Percentiles rank a stretch among this genome's conserved stretches.
phyloP scores from a whole-genome alignment of 2,113 vertebrate genomes.

The Macroglossus sobrinus region DNA sequence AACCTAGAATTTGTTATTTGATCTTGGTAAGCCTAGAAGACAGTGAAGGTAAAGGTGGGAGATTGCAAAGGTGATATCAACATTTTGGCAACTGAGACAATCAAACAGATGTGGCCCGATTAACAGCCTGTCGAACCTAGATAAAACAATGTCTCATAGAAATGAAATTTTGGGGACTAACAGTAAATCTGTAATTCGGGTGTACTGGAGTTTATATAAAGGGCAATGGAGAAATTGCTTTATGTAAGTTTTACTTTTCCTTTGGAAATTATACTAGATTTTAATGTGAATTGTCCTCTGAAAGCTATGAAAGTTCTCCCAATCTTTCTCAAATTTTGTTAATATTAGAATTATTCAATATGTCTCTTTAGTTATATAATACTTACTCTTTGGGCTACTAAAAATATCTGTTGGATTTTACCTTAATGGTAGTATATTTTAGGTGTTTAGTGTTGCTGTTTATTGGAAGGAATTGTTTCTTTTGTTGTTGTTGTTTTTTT shows the following conservation, averaged over 20 bases:
- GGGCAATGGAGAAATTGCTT: background rate
- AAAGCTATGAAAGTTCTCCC: background rate
- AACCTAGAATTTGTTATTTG: background rate
- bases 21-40: background rate
- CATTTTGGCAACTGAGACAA: slow-evolving; percentile 24
- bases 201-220: background rate
- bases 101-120: slow-evolving; percentile 27
- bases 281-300: background rate
- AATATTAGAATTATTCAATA: slow-evolving; percentile 3
- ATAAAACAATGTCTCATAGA: slow-evolving; percentile 52
- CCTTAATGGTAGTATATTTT: background rate
- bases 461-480: background rate
- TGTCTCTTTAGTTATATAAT: background rate
- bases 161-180: slow-evolving; percentile 24
- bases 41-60: background rate
- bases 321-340: background rate
- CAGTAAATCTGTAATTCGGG: slow-evolving; percentile 22
- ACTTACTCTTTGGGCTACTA: background rate
- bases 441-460: background rate
- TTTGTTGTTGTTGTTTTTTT: background rate
- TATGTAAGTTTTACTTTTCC: background rate
- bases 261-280: slow-evolving; percentile 2
- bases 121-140: background rate
- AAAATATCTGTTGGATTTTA: background rate
- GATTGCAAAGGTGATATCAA: background rate